Base-by-base conservation (phyloP, 2,888 invertebrate genomes). In the Agonopterix alstromeriana region DNA sequence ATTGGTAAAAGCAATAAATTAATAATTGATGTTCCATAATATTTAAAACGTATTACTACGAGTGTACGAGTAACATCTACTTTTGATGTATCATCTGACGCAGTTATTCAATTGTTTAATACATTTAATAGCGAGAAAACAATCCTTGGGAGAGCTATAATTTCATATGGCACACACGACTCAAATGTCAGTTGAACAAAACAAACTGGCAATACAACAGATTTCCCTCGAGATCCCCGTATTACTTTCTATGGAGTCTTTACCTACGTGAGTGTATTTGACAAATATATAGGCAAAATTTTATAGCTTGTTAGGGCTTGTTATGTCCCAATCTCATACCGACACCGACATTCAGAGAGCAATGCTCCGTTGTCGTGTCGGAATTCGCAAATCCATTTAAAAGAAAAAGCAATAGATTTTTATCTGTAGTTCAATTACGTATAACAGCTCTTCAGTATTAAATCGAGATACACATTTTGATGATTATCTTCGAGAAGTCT, bases 171-270 rank as follows among this genome's bases (percentile, higher is more conserved):
- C 67, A 71, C 35, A 69, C 66, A 68, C 65, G 67, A 71, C 67
- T 61, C 67, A 69, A 65, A 70, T 67, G 74, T 74, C 77, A 77
- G 74, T 73, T 73, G 68, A 72, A 73, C 75, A 74, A 72, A 80
- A 83, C 74, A 80, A 80, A 80, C 77, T 65, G 72, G 79, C 81
- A 76, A 83, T 83, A 78, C 70, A 73, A 70, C 62, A 74, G 71
- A 84, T 84, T 84, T 84, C 84, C 84, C 83, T 49, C 5, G 79
- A 70, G 83, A 68, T 67, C 67, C 57, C 65, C 74, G 77, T 72
- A 79, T 80, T 78, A 74, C 68, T 77, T 78, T 75, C 66, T 68
- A 79, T 73, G 71, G 64, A 66, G 67, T 63, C 27, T 27, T 27
- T 27, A 60, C 62, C 61, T 64, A 63, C 60, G 61, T 61, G 59